phyloP scores from a whole-genome alignment of 2,113 vertebrate species.

The Zeus faber region DNA sequence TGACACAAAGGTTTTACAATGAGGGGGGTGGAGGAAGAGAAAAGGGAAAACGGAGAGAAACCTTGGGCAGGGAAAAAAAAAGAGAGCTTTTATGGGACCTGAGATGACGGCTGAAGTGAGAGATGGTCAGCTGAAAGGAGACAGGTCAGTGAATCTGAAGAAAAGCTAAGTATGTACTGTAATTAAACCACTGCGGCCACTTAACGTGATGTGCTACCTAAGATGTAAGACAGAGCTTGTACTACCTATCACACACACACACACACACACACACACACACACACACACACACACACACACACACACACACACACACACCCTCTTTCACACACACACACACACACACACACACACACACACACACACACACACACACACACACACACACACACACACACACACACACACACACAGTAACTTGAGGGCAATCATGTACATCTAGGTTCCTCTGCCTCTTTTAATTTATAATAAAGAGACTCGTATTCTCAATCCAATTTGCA shows the following conservation, averaged over 20 bases:
- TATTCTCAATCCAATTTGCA: slow-evolving; percentile 77
- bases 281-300: no score
- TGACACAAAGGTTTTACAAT: neutral
- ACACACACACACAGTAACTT: slow-evolving; percentile 28
- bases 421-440: slow-evolving; percentile 48
- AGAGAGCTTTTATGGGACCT: neutral
- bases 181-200: slow-evolving; percentile 29
- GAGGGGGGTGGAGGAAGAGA: neutral
- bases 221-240: no score
- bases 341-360: slow-evolving; percentile 11
- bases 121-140: neutral
- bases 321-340: neutral
- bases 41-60: neutral
- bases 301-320: no score
- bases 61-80: neutral
- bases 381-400: slow-evolving; percentile 23
- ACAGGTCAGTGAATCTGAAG: slow-evolving; percentile 23
- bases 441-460: slow-evolving; percentile 34
- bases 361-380: neutral
- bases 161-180: slow-evolving; percentile 28
- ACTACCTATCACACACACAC: no score
- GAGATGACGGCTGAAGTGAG: slow-evolving; percentile 1
- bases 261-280: no score
- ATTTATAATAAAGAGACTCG: slow-evolving; percentile 55
- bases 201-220: slow-evolving; percentile 29